Evolutionary conservation across 2,113 vertebrate genomes (phyloP), one percentile per base, ranked within the genome.

Genomic region (Chascanopsetta lugubris): DNA sequence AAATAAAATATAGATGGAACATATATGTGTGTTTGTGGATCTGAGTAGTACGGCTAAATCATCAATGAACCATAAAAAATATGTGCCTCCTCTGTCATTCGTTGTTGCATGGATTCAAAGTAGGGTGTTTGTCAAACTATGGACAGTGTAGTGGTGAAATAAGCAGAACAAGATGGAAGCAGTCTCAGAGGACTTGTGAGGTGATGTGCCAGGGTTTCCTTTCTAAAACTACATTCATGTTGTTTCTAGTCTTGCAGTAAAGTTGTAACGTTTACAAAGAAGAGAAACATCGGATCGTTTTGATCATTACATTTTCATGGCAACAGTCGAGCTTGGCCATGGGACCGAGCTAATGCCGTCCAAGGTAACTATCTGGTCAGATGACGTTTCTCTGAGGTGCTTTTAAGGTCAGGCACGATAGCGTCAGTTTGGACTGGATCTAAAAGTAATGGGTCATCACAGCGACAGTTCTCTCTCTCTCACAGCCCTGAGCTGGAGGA

Each of bases 161-260:
- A 34, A 26, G 12, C 5, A 13, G 24, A 3, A 21, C 32, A 21
- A 26, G 3, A 15, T 20, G 22, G 48, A 27, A 49, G 24, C 21
- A 27, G 42, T 48, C 40, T 38, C 25, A 38, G 22, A 60, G 21
- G 15, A 34, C 17, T 11, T 48, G 20, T 15, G 42, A 21, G 53
- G 32, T 26, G 24, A 61, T 22, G 18, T 56, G 18, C 15, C 9
- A 48, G 22, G 20, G 26, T 46, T 65, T 38, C 47, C 43, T 51
- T 29, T 8, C 24, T 38, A 3, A 25, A 32, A 22, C 47, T 21
- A 21, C 20, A 46, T 18, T 8, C 12, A 5, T 53, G 11, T 4
- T 29, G 13, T 38, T 63, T 54, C 8, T 43, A 1, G 34, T 11
- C 15, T 13, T 36, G 13, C 12, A 38, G 34, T 5, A 38, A 5